These are phyloP conservation scores for Rhyacichthys aspro DNA, from an alignment of 2,797 vertebrate species.

Conservation along the genomic window DNA sequence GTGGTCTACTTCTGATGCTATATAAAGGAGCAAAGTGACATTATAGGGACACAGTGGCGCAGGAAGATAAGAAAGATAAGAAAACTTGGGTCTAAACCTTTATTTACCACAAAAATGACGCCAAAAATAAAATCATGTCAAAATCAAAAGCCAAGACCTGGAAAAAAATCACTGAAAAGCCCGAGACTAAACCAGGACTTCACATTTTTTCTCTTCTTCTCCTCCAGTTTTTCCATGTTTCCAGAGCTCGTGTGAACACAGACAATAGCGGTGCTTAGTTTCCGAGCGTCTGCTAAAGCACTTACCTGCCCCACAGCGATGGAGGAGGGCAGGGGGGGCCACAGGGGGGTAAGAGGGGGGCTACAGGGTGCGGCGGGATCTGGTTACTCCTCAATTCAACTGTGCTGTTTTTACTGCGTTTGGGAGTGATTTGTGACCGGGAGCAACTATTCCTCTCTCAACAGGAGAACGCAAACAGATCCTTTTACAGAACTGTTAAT, in stretches of 20 bases:
- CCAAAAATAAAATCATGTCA: too few species aligned
- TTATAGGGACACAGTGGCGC: too few species aligned
- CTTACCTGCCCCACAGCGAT: constrained; percentile 39
- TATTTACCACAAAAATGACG: too few species aligned
- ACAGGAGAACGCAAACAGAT: constrained; percentile 10
- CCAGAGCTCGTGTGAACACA: not conserved
- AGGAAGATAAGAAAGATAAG: too few species aligned
- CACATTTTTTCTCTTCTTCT: not conserved
- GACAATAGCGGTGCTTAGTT: constrained; percentile 14
- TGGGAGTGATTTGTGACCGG: constrained; percentile 13
- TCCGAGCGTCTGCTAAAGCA: constrained; percentile 40
- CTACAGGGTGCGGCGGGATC: not conserved
- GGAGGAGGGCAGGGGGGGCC: not conserved
- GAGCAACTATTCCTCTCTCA: constrained; percentile 5
- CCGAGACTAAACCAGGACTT: too few species aligned
- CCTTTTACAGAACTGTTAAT: constrained; percentile 6
- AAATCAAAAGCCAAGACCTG: too few species aligned
- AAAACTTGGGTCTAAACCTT: too few species aligned
- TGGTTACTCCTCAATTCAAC: constrained; percentile 1
- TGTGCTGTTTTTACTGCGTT: constrained; percentile 4
- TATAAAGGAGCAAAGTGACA: too few species aligned
- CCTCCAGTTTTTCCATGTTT: not conserved
- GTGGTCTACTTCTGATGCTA: too few species aligned
- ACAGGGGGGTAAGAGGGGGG: not conserved
- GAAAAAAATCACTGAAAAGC: too few species aligned